Evolutionary conservation across 2,888 invertebrate species (phyloP).

Genomic region (Cremastinae sp.): DNA sequence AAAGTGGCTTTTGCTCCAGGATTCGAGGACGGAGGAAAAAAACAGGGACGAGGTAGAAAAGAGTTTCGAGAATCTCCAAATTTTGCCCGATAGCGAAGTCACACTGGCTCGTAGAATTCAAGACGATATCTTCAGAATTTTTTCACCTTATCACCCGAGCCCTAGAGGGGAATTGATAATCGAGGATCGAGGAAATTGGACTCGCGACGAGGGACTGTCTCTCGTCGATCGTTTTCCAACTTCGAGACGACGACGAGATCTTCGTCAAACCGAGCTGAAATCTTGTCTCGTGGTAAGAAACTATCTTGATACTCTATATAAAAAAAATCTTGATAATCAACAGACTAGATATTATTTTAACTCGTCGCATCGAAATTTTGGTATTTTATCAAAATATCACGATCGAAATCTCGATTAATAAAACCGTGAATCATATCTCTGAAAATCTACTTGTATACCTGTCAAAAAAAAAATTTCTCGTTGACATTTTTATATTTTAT

Average conservation of each 20-base stretch:
- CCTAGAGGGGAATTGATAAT: constrained; percentile 60
- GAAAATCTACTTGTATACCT: no score
- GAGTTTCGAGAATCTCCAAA: constrained; percentile 62
- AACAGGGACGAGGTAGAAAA: constrained; percentile 4
- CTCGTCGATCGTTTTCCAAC: constrained; percentile 57
- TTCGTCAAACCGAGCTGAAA: constrained; percentile 69
- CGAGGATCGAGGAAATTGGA: constrained; percentile 74
- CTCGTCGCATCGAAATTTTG: no score
- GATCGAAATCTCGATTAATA: no score
- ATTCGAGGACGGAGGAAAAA: constrained; percentile 45
- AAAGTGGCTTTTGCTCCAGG: constrained; percentile 72
- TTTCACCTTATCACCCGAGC: constrained; percentile 71
- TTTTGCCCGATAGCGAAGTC: constrained; percentile 74
- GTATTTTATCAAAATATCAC: no score
- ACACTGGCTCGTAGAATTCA: constrained; percentile 62
- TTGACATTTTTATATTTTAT: no score
- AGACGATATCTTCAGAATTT: constrained; percentile 60
- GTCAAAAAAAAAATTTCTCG: no score
- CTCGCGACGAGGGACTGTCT: constrained; percentile 59
- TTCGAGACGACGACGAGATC: constrained; percentile 70
- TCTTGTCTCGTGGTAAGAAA: constrained; percentile 72
- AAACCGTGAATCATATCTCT: no score
- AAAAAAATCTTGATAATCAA: no score
- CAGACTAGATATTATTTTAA: no score
- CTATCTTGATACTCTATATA: no score